These are phyloP conservation scores for Amphiprion clarkii DNA, from an alignment of 2,797 vertebrate genomes.

Conservation along the genomic window DNA sequence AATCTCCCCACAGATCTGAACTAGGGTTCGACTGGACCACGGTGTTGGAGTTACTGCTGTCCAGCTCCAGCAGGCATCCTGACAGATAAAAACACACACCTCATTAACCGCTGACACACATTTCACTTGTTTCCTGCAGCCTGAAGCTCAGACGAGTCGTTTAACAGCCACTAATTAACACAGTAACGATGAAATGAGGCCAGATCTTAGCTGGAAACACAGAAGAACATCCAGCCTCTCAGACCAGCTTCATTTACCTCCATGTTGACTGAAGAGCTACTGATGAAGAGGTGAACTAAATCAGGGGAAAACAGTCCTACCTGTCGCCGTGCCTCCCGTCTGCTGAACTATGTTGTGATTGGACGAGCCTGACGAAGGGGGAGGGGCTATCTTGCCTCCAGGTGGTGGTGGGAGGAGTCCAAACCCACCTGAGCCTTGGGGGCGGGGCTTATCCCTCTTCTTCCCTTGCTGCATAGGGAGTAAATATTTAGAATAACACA, in stretches of 20 bases:
- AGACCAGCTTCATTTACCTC: too few relatives aligned
- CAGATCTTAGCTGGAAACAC: background rate
- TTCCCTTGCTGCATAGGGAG: slow-evolving; percentile 84
- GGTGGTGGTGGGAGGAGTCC: slow-evolving; percentile 93
- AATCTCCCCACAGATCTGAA: slow-evolving; percentile 93
- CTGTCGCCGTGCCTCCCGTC: slow-evolving; percentile 60
- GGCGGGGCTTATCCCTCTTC: slow-evolving; percentile 90
- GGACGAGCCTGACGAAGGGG: slow-evolving; percentile 69
- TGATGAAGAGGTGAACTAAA: too few relatives aligned
- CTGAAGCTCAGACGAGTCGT: slow-evolving; percentile 5
- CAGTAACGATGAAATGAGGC: background rate
- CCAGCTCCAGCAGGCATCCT: slow-evolving; percentile 91
- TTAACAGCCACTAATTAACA: slow-evolving; percentile 29
- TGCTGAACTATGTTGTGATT: slow-evolving; percentile 79
- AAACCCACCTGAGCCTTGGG: slow-evolving; percentile 84
- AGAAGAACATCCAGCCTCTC: too few relatives aligned
- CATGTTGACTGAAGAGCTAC: too few relatives aligned
- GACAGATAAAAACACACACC: background rate
- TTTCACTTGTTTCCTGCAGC: slow-evolving; percentile 25
- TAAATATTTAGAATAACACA: slow-evolving; percentile 3
- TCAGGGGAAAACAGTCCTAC: slow-evolving; percentile 36
- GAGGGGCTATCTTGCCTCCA: slow-evolving; percentile 88
- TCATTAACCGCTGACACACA: slow-evolving; percentile 25
- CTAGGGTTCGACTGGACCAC: slow-evolving; percentile 78
- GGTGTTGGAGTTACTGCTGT: slow-evolving; percentile 87